Conservation (phyloP, 1,140 invertebrate species). For the Drosophila virilis region DNA sequence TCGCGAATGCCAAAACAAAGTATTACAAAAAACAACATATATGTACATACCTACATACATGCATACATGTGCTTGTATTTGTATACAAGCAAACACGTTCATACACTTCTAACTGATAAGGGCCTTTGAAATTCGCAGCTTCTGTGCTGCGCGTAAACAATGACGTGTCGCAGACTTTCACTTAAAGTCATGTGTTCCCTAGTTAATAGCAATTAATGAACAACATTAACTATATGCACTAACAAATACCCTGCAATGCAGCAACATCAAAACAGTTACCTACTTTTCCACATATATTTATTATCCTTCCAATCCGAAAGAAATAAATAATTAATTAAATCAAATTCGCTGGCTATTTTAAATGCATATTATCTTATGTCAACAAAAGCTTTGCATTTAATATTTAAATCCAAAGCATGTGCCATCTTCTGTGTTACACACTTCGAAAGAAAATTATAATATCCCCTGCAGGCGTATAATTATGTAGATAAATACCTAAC, state of each 20-base stretch:
- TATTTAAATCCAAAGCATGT: too few relatives aligned
- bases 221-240: background rate
- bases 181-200: slow-evolving; percentile 59
- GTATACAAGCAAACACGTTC: slow-evolving; percentile 28
- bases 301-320: too few relatives aligned
- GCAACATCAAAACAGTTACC: too few relatives aligned
- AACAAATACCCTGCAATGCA: background rate
- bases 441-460: too few relatives aligned
- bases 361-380: too few relatives aligned
- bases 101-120: slow-evolving; percentile 60
- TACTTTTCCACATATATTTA: too few relatives aligned
- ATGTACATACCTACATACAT: too few relatives aligned
- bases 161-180: slow-evolving; percentile 75
- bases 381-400: too few relatives aligned
- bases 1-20: slow-evolving; percentile 26
- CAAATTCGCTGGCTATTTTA: too few relatives aligned
- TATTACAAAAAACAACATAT: too few relatives aligned
- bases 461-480: too few relatives aligned
- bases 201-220: slow-evolving; percentile 7
- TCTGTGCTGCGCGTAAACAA: slow-evolving; percentile 52
- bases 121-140: background rate
- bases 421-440: background rate
- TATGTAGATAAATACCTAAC: background rate
- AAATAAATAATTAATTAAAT: too few relatives aligned
- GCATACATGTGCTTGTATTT: background rate